Conservation (phyloP, 2,888 invertebrate species). For the Bembecia ichneumoniformis region DNA sequence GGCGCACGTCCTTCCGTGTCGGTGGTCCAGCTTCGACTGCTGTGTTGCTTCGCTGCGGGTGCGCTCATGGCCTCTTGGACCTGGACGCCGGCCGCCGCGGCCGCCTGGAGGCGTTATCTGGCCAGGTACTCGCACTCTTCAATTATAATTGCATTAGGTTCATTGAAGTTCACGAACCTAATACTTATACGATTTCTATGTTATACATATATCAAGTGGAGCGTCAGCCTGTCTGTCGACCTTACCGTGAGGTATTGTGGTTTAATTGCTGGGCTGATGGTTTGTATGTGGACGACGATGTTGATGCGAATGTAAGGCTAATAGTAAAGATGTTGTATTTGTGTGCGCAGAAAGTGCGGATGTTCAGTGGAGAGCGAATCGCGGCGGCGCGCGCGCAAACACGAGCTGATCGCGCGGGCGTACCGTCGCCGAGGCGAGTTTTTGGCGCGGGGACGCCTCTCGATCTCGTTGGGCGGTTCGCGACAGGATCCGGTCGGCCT, state of each 20-base stretch:
- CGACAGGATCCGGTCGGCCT: slow-evolving; percentile 93
- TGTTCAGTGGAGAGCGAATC: slow-evolving; percentile 76
- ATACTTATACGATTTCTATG: too few species aligned
- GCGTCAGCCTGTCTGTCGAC: too few species aligned
- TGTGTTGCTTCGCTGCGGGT: slow-evolving; percentile 87
- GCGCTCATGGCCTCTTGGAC: slow-evolving; percentile 95
- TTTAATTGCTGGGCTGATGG: too few species aligned
- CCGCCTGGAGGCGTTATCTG: slow-evolving; percentile 89
- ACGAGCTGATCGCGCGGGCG: slow-evolving; percentile 92
- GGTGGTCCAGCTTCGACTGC: slow-evolving; percentile 84
- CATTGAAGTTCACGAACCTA: too few species aligned
- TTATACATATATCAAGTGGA: too few species aligned
- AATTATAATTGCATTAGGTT: too few species aligned
- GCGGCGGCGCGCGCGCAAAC: slow-evolving; percentile 79
- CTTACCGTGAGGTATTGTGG: too few species aligned
- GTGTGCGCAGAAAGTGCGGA: slow-evolving; percentile 76
- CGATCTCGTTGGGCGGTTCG: slow-evolving; percentile 88
- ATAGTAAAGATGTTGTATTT: neutral
- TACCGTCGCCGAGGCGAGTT: slow-evolving; percentile 90
- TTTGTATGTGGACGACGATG: too few species aligned
- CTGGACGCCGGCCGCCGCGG: slow-evolving; percentile 88
- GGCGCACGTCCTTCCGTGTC: slow-evolving; percentile 84
- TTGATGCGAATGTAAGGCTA: too few species aligned
- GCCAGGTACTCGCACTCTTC: slow-evolving; percentile 82
- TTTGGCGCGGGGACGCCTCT: slow-evolving; percentile 86